phyloP scores from a whole-genome alignment of 2,113 vertebrate genomes.

The Otus sunia region DNA sequence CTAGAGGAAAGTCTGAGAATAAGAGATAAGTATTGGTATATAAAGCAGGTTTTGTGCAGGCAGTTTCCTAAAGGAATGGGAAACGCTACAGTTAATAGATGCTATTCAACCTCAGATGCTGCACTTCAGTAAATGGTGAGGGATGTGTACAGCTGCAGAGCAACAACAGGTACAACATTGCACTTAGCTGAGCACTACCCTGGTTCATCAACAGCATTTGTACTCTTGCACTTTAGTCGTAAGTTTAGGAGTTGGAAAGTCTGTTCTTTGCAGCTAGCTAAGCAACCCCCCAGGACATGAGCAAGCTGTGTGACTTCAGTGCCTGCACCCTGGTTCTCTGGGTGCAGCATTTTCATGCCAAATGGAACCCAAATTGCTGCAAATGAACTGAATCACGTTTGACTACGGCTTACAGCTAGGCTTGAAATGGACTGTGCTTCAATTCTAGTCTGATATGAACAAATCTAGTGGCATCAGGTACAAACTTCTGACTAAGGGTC shows the following conservation, averaged over 20 bases:
- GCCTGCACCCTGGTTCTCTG: neutral
- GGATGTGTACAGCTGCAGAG: neutral
- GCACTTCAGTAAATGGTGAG: neutral
- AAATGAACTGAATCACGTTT: neutral
- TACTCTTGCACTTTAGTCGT: neutral
- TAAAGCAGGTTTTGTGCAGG: neutral
- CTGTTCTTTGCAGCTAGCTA: neutral
- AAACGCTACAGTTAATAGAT: neutral
- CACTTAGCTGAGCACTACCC: neutral
- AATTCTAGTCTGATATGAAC: neutral
- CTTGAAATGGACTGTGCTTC: neutral
- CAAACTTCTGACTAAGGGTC: neutral
- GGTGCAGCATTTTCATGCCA: neutral
- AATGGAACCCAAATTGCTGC: neutral
- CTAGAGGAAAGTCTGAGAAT: slow-evolving; percentile 57
- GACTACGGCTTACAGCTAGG: neutral
- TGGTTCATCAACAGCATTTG: neutral
- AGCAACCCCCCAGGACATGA: neutral
- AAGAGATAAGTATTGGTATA: neutral
- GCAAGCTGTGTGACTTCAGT: neutral
- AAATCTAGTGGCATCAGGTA: neutral
- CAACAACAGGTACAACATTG: neutral
- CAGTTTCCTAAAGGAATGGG: neutral
- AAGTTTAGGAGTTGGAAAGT: neutral
- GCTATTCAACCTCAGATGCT: neutral